Base-by-base conservation (phyloP, 2,113 vertebrate species). In the Glareola pratincola region DNA sequence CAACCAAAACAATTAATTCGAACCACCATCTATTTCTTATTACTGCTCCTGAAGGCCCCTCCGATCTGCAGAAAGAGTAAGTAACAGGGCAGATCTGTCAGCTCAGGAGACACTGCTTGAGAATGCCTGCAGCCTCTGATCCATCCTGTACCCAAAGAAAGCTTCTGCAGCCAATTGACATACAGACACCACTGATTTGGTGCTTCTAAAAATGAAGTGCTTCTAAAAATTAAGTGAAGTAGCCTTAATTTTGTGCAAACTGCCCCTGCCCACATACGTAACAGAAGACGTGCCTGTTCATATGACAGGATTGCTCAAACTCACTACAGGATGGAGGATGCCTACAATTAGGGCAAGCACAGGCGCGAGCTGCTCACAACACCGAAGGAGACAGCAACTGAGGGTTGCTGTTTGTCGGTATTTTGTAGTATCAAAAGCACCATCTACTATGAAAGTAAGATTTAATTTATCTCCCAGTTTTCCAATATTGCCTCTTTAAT, bases 191-290 rank as follows among this genome's bases (percentile, higher is more conserved):
- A 24, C 12, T 39, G 24, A 72, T 66, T 43, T 20, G 53, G 16
- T 19, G 24, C 23, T 30, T 5, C 12, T 39, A 79, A 62, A 66
- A 81, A 88, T 8, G 19, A 82, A 62, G 23, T 9, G 34, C 23
- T 30, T 5, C 12, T 39, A 79, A 62, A 66, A 81, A 88, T 8
- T 9, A 30, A 71, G 41, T 39, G 39, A 94, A 76, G 32, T 13
- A 48, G 14, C 14, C 34, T n/a, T 51, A 19, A 36, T 12, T 27
- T 48, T 76, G 15, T 1, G 2, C 54, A 48, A 53, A 78, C 15
- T 1, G 1, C 1, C 16, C n/a, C 17, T 4, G 4, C 18, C 13
- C 21, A 27, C 4, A 13, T 8, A 27, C 4, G 11, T 8, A 24
- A 60, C 14, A 24, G 43, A 88, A 84, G 19, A 19, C 0, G 1